A percentile compares a stretch with the other conserved stretches of the same genome.
These are phyloP conservation scores for Eremophila alpestris DNA, from an alignment of 2,797 vertebrate genomes.

Conservation along the genomic window DNA sequence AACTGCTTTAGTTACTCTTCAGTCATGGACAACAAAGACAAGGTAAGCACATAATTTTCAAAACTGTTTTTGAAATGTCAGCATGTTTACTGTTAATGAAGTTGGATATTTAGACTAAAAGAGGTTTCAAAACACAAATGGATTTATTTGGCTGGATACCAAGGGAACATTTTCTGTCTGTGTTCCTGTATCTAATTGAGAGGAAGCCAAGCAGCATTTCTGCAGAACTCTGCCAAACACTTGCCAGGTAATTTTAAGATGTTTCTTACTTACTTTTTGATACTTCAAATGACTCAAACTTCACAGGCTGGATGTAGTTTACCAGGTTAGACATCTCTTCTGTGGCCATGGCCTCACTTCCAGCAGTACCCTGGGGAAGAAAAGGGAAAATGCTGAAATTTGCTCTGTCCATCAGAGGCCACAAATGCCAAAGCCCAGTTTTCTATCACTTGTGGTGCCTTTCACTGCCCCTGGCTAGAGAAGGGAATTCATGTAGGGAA, in stretches of 20 bases:
- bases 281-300: constrained; percentile 92
- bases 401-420: neutral
- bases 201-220: neutral
- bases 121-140: neutral
- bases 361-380: constrained; percentile 88
- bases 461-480: neutral
- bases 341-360: constrained; percentile 93
- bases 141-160: neutral
- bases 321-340: constrained; percentile 99
- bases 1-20: neutral
- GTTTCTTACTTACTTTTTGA: constrained; percentile 90
- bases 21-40: neutral
- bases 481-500: neutral
- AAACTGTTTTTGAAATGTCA: neutral
- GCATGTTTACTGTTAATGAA: neutral
- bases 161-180: neutral
- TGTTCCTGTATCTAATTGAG: neutral
- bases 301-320: constrained; percentile 97
- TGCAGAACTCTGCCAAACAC: neutral
- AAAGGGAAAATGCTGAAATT: neutral
- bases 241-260: neutral
- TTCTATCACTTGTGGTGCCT: accelerated
- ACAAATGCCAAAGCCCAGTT: neutral
- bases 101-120: neutral
- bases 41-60: neutral